These are phyloP conservation scores for Temnopleurus reevesii DNA, from an alignment of 53 echinoderm and acorn worm species.

Conservation along the genomic window DNA sequence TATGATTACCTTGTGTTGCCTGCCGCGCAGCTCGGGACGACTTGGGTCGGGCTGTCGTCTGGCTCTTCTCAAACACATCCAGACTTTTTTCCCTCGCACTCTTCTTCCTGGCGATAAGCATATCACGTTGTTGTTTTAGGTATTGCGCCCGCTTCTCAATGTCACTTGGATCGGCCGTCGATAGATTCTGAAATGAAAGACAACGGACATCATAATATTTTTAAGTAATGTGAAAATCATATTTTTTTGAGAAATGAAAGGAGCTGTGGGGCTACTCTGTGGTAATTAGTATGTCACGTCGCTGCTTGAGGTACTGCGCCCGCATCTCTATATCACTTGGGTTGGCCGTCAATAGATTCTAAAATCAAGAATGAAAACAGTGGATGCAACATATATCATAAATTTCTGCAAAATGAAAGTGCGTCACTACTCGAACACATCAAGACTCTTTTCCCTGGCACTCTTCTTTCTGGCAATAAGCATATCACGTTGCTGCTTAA, in stretches of 20 bases:
- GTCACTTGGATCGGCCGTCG: constrained; percentile 74
- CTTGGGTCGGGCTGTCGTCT: constrained; percentile 77
- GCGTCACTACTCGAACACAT: constrained; percentile 61
- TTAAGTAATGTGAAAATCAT: too few relatives aligned
- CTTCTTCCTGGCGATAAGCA: constrained; percentile 85
- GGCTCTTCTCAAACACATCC: constrained; percentile 63
- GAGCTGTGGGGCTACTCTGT: too few relatives aligned
- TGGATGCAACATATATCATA: too few relatives aligned
- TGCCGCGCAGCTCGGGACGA: constrained; percentile 87
- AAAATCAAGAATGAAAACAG: too few relatives aligned
- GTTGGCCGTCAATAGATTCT: too few relatives aligned
- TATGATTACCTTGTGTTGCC: constrained; percentile 76
- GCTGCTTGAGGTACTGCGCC: too few relatives aligned
- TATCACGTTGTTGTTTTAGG: constrained; percentile 89
- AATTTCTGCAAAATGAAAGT: too few relatives aligned
- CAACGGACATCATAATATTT: not conserved
- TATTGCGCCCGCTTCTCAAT: constrained; percentile 84
- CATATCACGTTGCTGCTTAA: constrained; percentile 85
- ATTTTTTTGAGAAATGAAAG: too few relatives aligned
- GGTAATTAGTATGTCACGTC: too few relatives aligned
- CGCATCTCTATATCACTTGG: too few relatives aligned
- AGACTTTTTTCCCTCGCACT: constrained; percentile 83
- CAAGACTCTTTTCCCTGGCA: constrained; percentile 77
- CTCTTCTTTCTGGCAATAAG: constrained; percentile 82
- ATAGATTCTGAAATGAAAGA: constrained; percentile 18